Conservation (phyloP, 2,888 invertebrate genomes). For the Tachina fera region DNA sequence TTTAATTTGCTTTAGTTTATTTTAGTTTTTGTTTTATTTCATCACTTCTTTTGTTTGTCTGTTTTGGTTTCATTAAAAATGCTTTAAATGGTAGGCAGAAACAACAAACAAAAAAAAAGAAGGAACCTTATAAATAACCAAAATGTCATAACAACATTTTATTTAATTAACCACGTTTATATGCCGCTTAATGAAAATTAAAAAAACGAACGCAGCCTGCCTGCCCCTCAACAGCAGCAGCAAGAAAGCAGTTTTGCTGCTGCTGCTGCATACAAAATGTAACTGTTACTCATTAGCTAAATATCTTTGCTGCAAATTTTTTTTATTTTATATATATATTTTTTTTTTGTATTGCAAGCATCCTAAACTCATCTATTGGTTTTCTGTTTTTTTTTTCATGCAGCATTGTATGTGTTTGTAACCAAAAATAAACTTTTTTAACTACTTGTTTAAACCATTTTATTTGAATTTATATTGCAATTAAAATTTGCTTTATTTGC, state of each 20-base stretch:
- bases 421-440: constrained; percentile 48
- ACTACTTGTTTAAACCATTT: constrained; percentile 29
- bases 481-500: neutral
- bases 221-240: no score
- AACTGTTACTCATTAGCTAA: constrained; percentile 35
- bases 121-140: constrained; percentile 31
- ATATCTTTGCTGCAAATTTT: constrained; percentile 9
- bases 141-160: constrained; percentile 60
- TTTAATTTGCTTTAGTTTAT: constrained; percentile 16
- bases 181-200: constrained; percentile 1
- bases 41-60: constrained; percentile 8
- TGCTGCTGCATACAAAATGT: constrained; percentile 28
- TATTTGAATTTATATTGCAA: constrained; percentile 26
- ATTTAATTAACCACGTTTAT: constrained; percentile 50
- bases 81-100: constrained; percentile 35
- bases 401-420: neutral
- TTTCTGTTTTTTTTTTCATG: neutral
- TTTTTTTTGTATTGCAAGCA: neutral
- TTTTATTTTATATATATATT: neutral
- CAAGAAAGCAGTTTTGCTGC: constrained; percentile 14
- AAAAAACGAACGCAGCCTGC: constrained; percentile 3
- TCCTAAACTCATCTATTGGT: constrained; percentile 14
- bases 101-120: neutral
- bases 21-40: neutral
- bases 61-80: constrained; percentile 38